Conservation (phyloP, 2,113 vertebrate genomes). For the Porphyrio hochstetteri region DNA sequence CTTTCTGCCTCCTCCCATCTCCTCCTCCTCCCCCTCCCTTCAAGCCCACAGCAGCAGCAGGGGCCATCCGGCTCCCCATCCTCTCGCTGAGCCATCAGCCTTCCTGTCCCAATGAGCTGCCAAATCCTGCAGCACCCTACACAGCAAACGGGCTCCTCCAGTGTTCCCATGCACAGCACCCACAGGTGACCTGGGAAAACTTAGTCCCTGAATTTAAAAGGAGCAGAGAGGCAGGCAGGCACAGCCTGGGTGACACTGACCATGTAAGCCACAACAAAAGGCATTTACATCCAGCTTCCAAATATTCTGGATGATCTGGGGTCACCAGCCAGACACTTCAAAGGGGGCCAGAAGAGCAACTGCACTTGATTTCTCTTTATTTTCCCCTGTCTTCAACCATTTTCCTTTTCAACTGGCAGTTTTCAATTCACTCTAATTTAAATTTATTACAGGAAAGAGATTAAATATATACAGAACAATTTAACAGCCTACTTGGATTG, state of each 20-base stretch:
- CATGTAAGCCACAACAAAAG: neutral
- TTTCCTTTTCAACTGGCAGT: neutral
- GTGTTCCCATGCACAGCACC: neutral
- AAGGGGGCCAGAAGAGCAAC: neutral
- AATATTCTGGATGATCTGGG: neutral
- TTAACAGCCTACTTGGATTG: neutral
- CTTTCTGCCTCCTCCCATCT: neutral
- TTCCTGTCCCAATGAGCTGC: neutral
- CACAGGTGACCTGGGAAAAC: neutral
- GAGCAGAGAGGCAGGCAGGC: accelerated
- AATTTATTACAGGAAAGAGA: slow-evolving; percentile 8
- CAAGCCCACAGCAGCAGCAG: neutral
- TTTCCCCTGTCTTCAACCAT: neutral
- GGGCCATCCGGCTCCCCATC: neutral
- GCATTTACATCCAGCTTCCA: neutral
- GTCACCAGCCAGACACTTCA: neutral
- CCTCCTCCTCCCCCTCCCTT: neutral
- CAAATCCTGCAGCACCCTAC: neutral
- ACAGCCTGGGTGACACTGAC: neutral
- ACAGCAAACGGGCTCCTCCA: neutral
- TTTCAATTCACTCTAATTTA: neutral
- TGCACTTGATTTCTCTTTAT: neutral
- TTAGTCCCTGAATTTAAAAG: accelerated
- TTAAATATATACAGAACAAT: neutral
- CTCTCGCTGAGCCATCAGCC: neutral